Percentiles rank a stretch among this genome's conserved stretches.
These are phyloP conservation scores for Scartelaos histophorus DNA, from an alignment of 2,113 vertebrate species.

Conservation along the genomic window DNA sequence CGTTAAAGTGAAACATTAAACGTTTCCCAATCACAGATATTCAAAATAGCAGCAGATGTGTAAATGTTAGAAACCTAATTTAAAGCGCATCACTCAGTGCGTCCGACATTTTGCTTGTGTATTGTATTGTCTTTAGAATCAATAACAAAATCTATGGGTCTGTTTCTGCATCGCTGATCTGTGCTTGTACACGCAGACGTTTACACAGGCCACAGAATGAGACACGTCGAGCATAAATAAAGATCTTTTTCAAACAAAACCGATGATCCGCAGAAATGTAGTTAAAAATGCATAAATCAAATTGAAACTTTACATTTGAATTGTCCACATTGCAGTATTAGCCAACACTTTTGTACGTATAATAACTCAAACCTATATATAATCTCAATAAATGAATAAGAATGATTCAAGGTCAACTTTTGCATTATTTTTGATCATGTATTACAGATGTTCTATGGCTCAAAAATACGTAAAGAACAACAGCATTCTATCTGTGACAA, in stretches of 20 bases:
- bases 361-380: too few species aligned
- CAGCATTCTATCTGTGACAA: too few species aligned
- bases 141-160: slow-evolving; percentile 1
- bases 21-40: neutral
- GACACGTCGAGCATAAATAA: neutral
- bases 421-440: too few species aligned
- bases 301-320: neutral
- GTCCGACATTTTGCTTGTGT: slow-evolving; percentile 32
- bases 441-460: too few species aligned
- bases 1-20: neutral
- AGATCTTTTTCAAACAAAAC: slow-evolving; percentile 17
- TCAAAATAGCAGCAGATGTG: neutral
- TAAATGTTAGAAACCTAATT: slow-evolving; percentile 33
- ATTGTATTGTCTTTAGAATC: slow-evolving; percentile 29
- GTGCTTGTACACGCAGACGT: neutral
- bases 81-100: neutral
- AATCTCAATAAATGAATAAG: too few species aligned
- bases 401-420: too few species aligned
- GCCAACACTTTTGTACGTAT: too few species aligned
- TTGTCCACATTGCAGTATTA: neutral
- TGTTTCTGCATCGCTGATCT: slow-evolving; percentile 1
- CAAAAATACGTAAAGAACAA: too few species aligned
- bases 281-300: neutral
- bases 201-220: neutral
- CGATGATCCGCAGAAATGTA: slow-evolving; percentile 1